Conservation (phyloP, 2,113 vertebrate genomes). For the Mobula hypostoma region DNA sequence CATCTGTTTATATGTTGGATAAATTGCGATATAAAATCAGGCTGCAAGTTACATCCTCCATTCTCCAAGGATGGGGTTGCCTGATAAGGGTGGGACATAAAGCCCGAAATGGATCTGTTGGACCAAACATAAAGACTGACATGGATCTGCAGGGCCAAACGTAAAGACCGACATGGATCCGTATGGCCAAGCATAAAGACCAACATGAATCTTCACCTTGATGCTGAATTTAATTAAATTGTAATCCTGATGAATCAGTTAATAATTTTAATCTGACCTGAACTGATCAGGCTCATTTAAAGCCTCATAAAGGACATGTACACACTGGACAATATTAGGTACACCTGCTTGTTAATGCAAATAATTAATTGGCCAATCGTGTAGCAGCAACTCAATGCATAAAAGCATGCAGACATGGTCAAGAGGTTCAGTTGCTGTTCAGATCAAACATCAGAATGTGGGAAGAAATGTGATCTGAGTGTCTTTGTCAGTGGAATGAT, state of each 20-base stretch:
- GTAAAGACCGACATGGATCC: neutral
- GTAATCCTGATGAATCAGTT: neutral
- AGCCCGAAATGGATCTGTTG: neutral
- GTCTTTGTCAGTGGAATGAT: too few relatives aligned
- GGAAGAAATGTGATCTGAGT: too few relatives aligned
- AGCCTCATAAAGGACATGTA: neutral
- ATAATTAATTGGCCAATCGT: too few relatives aligned
- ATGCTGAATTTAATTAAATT: neutral
- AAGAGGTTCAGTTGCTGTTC: too few relatives aligned
- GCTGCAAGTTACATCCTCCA: neutral
- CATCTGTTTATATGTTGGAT: neutral
- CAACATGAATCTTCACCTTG: neutral
- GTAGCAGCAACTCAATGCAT: too few relatives aligned
- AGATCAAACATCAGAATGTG: too few relatives aligned
- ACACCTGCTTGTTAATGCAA: too few relatives aligned
- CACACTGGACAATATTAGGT: too few relatives aligned
- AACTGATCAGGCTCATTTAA: neutral
- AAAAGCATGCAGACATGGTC: too few relatives aligned
- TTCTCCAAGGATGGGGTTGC: neutral
- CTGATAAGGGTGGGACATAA: neutral
- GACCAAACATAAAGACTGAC: neutral
- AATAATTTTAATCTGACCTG: neutral
- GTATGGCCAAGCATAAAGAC: neutral
- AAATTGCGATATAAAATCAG: neutral
- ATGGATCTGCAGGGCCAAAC: neutral